Base-by-base conservation (phyloP, 1,140 invertebrate species). In the Halictus rubicundus region DNA sequence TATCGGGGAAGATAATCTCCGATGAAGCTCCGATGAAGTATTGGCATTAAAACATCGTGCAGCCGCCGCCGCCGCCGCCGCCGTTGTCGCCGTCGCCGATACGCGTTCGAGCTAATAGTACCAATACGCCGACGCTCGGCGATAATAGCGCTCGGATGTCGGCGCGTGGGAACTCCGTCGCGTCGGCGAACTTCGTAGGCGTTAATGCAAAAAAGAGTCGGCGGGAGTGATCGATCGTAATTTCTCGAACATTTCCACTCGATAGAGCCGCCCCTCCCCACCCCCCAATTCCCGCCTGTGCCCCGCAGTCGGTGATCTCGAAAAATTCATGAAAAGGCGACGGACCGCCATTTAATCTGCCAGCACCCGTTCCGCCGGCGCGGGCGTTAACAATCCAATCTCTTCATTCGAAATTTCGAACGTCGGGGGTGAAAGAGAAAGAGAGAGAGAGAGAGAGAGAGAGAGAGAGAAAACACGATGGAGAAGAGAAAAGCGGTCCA, bases 381-480 rank as follows among this genome's bases (percentile, higher is more conserved):
- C 37, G n/a, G n/a, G n/a, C 23, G 39, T 66, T 66, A 66, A 46
- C 39, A 61, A 49, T 72, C 70, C 23, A 46, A 72, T 61, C 70
- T 61, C 59, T 19, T 61, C 54, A 42, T 25, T 71, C 37, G 5
- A 42, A 61, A 46, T 72, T 27, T 46, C 57, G 25, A 61, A 27
- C 57, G 16, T 60, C 57, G 54, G 27, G 16, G 32, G 5, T n/a
- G 32, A 32, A 5, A 32, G 32, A 0, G 32, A 32, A 5, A 32
- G 32, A 32, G 5, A 32, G 32, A 3, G 32, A 32, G 32, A 32
- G 32, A 32, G 32, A 32, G 32, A 0, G 32, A 32, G 32, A 32
- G 32, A 32, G 5, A 32, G 32, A 3, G 32, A 32, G 32, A 32
- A 32, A 32, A 32, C n/a, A n/a, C 25, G 16, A 14, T 57, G 39